Base-by-base conservation (phyloP, 2,797 vertebrate genomes). In the Carapus acus region DNA sequence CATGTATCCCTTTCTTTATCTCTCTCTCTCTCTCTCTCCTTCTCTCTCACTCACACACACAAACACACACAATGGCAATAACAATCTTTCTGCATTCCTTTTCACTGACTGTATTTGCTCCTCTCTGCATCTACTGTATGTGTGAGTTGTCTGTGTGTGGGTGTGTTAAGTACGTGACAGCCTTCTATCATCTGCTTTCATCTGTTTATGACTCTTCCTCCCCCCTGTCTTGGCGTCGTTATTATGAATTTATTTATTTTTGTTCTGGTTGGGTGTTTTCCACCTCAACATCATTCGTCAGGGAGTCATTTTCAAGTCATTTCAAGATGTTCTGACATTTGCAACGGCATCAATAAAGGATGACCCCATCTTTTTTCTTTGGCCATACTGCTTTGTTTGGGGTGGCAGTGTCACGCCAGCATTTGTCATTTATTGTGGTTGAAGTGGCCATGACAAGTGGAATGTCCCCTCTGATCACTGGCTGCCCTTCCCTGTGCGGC, bases 71-170 rank as follows among this genome's bases (percentile, higher is more conserved):
- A 46, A 40, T 27, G 48, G 55, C 36, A 60, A 64, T 68, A 40
- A 66, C 56, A 76, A 65, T 75, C 77, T 64, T 49, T 64, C 56
- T 36, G 4, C 67, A 65, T 66, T 67, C 60, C 58, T 71, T 17
- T 61, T 22, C 34, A 52, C 8, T 59, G 55, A 43, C 49, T 49
- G 37, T 43, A 13, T 52, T 54, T 48, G 7, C 17, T 37, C 54
- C 55, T 67, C 9, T 37, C 3, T 44, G 2, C 17, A 11, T 29
- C 27, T 11, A 29, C 11, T 13, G 12, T 33, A 33, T 9, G 31
- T 13, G 31, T 33, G 4, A 11, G 6, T 33, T 33, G 20, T 19
- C 15, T n/a, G 22, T 21, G 8, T 46, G 20, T 29, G 6, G 31
- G 31, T 34, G 24, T 52, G 43, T 38, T 4, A 3, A 18, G 13